These are phyloP conservation scores for Paedocypris micromegethes DNA, from an alignment of 2,797 vertebrate genomes.

Conservation along the genomic window DNA sequence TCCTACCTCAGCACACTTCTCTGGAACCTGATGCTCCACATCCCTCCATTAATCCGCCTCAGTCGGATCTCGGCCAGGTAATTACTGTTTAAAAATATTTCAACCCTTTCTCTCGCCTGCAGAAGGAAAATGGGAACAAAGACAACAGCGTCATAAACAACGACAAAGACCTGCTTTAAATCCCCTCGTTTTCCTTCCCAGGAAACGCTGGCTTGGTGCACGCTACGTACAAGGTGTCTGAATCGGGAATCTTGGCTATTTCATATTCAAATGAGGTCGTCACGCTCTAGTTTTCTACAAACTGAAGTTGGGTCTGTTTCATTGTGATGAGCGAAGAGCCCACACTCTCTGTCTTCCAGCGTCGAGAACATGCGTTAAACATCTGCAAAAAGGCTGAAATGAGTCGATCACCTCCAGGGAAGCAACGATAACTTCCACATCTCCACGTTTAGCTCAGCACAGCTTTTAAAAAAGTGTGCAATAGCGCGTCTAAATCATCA, in stretches of 20 bases:
- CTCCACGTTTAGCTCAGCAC: too few relatives aligned
- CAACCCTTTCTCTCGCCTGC: slow-evolving; percentile 88
- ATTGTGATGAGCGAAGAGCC: slow-evolving; percentile 35
- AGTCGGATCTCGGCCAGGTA: slow-evolving; percentile 97
- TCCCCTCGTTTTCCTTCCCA: slow-evolving; percentile 63
- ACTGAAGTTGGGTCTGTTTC: slow-evolving; percentile 62
- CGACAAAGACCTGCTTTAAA: slow-evolving; percentile 69
- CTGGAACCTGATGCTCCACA: slow-evolving; percentile 89
- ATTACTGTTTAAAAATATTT: slow-evolving; percentile 99
- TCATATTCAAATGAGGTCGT: slow-evolving; percentile 76
- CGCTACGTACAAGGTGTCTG: slow-evolving; percentile 70
- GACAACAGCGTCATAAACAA: slow-evolving; percentile 70
- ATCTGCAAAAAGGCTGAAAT: too few relatives aligned
- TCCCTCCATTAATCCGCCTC: slow-evolving; percentile 96
- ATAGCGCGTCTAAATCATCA: too few relatives aligned
- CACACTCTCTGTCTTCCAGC: slow-evolving; percentile 16
- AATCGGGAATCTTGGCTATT: slow-evolving; percentile 70
- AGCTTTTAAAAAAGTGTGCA: too few relatives aligned
- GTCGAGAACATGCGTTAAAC: too few relatives aligned
- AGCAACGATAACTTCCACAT: too few relatives aligned
- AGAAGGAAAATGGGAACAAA: slow-evolving; percentile 75
- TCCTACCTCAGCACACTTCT: slow-evolving; percentile 85
- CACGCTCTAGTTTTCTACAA: slow-evolving; percentile 68
- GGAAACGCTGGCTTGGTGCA: slow-evolving; percentile 69
- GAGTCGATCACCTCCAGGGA: too few relatives aligned